Evolutionary conservation across 2,113 vertebrate species (phyloP).

Genomic region (Nycticebus coucang): DNA sequence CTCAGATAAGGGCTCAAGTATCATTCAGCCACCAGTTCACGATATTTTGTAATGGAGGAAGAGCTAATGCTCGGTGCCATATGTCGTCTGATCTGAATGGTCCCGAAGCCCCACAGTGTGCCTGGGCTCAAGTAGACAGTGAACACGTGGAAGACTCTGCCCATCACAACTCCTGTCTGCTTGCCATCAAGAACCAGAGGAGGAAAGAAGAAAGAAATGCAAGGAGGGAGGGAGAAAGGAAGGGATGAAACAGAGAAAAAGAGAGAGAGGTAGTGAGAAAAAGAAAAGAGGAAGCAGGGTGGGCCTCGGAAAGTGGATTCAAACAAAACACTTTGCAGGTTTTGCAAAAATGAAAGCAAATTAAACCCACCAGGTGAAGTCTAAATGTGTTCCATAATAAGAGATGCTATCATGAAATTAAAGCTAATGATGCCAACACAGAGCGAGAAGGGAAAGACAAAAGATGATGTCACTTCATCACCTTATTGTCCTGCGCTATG

Average conservation of each 20-base stretch:
- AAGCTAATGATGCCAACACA: constrained; percentile 60
- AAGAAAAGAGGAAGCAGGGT: not conserved
- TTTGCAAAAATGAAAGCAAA: not conserved
- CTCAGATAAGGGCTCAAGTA: not conserved
- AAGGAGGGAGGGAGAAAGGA: rapidly evolving
- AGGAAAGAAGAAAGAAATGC: not conserved
- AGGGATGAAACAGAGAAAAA: not conserved
- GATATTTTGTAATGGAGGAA: not conserved
- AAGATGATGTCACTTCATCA: not conserved
- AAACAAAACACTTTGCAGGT: not conserved
- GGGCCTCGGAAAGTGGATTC: not conserved
- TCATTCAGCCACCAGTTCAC: not conserved
- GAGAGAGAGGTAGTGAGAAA: not conserved
- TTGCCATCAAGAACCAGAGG: not conserved
- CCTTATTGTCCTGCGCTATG: not conserved
- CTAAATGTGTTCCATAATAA: constrained; percentile 6
- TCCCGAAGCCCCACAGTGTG: no score
- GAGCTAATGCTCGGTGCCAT: not conserved
- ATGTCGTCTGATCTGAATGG: not conserved
- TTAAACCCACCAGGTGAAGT: constrained; percentile 12
- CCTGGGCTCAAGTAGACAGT: not conserved
- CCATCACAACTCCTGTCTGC: not conserved
- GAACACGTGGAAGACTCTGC: not conserved
- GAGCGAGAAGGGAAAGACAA: constrained; percentile 37
- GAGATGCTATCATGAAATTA: constrained; percentile 45